Evolutionary conservation across 2,888 invertebrate genomes (phyloP), one percentile per base, ranked within the genome.

Genomic region (Epistrophe eligans): DNA sequence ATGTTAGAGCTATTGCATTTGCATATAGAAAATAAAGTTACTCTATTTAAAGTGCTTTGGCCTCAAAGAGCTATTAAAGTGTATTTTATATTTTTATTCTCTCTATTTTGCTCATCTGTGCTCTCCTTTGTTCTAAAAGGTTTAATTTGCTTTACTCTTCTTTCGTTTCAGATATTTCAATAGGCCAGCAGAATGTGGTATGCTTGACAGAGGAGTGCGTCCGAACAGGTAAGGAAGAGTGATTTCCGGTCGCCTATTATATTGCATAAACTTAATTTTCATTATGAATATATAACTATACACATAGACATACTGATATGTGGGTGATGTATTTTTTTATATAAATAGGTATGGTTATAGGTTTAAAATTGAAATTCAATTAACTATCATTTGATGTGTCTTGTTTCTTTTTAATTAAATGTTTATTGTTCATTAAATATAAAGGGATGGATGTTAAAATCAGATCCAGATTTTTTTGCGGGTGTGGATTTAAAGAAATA

Each of bases 121-220:
- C 24, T 79, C 48, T 66, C 15, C 28, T 58, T 50, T 70, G 28
- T 72, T 58, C 52, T 79, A 77, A 79, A 57, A 43, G 50, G 35
- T 77, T 72, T 84, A 67, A 52, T 70, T 67, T 84, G 52, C 45
- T 64, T 74, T 62, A 58, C 45, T 77, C 58, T 82, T 79, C 60
- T 84, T 80, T 82, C 76, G 32, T 90, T 90, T 76, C 89, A 90
- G 89, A 89, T 80, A 77, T 84, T 79, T 88, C 88, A 88, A 87
- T 87, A 88, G 88, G 88, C 57, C 88, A 82, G 60, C 90, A 89
- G 70, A 90, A 90, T 88, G 91, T 95, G 89, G 67, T 70, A 8
- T 95, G 95, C 91, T 93, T 95, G 89, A 94, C 94, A 13, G 94
- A 95, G 90, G 94, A 95, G 91, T 95, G 95, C 91, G 94, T 95